These are phyloP conservation scores for Chrysochloris asiatica DNA, from an alignment of 2,113 vertebrate genomes.

Conservation along the genomic window DNA sequence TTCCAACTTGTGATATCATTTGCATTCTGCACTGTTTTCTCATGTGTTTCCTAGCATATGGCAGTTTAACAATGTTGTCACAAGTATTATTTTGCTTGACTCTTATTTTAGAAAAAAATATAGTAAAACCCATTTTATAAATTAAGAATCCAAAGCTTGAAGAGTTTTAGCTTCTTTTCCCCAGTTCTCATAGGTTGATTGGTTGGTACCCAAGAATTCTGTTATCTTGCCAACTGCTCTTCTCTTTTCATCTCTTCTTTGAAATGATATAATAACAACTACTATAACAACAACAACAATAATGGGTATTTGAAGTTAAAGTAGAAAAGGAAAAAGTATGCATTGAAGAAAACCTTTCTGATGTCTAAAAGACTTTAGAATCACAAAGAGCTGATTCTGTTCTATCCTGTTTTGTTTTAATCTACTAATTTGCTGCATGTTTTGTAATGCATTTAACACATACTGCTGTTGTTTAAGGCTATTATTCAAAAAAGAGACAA, in stretches of 20 bases:
- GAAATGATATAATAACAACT: not conserved
- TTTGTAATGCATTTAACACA: constrained; percentile 48
- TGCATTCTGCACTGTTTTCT: constrained; percentile 5
- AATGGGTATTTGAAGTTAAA: constrained; percentile 15
- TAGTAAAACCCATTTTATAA: not conserved
- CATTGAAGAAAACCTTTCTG: constrained; percentile 55
- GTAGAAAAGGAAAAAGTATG: constrained; percentile 59
- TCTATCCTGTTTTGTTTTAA: constrained; percentile 72
- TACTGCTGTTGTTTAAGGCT: constrained; percentile 60
- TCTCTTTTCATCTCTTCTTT: not conserved
- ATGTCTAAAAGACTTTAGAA: constrained; percentile 60
- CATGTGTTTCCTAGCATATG: not conserved
- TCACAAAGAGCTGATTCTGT: constrained; percentile 54
- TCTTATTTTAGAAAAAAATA: not conserved
- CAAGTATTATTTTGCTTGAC: not conserved
- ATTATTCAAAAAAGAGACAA: constrained; percentile 30
- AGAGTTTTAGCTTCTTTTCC: not conserved
- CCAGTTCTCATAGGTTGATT: not conserved
- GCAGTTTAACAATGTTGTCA: not conserved
- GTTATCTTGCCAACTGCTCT: not conserved
- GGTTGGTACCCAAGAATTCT: not conserved
- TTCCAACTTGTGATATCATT: constrained; percentile 41
- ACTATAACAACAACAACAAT: not conserved
- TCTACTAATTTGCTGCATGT: constrained; percentile 36
- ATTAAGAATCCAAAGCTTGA: not conserved